Evolutionary conservation across 1,140 invertebrate species (phyloP).

Genomic region (Drosophila nannoptera): DNA sequence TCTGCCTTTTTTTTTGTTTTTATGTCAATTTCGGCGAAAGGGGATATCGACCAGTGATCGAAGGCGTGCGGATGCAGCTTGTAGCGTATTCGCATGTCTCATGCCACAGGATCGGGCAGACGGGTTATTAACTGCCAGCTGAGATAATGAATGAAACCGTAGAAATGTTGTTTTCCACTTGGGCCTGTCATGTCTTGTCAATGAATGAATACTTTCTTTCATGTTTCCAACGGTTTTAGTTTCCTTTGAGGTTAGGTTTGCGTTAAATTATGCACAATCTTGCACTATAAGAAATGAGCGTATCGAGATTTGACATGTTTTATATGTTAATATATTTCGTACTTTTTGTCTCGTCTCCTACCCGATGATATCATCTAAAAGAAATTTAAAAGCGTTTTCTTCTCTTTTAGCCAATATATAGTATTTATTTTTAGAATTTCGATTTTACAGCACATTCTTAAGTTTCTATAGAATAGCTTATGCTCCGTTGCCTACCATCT

Average conservation of each 20-base stretch:
- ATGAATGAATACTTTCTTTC: slow-evolving; percentile 2
- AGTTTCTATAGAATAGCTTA: slow-evolving; percentile 22
- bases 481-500: neutral
- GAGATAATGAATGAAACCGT: slow-evolving; percentile 65
- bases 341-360: neutral
- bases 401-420: slow-evolving; percentile 8
- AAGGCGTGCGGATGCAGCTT: neutral
- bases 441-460: slow-evolving; percentile 27
- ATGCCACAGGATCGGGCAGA: slow-evolving; percentile 20
- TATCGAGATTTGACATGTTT: neutral
- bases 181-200: slow-evolving; percentile 14
- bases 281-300: too few species aligned
- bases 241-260: too few species aligned
- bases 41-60: too few species aligned
- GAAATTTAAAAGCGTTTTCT: slow-evolving; percentile 15
- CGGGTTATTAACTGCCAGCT: slow-evolving; percentile 22
- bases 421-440: slow-evolving; percentile 43
- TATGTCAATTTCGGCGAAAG: neutral
- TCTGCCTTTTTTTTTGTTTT: neutral
- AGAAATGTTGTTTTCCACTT: slow-evolving; percentile 40
- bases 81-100: slow-evolving; percentile 32
- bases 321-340: neutral
- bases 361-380: slow-evolving; percentile 14
- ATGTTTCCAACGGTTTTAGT: neutral
- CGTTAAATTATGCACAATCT: too few species aligned